Base-by-base conservation (phyloP, 2,797 vertebrate genomes). In the Sebastolobus altivelis region DNA sequence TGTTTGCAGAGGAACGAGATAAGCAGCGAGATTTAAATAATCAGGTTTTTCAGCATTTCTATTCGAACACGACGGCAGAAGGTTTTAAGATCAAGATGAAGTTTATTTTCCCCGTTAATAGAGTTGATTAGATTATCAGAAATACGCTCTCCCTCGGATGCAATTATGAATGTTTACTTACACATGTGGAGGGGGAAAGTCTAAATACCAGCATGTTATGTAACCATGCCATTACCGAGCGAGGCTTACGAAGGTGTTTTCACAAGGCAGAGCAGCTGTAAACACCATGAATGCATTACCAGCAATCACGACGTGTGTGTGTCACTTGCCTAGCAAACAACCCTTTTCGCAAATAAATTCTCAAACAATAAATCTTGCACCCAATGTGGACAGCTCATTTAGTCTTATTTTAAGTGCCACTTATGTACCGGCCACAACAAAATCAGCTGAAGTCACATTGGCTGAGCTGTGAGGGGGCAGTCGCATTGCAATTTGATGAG, bases 21-120 rank as follows among this genome's bases (percentile, higher is more conserved):
- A 58, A 77, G 70, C 33, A 14, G 31, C 3, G 20, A 62, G 80
- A 84, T 89, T 90, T 81, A 66, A 85, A 81, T 81, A 82, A 84
- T 76, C 59, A 9, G 13, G 16, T 59, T 80, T 70, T 59, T 58
- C 18, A 12, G 13, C 2, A 18, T 8, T 33, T 16, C 37, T 65
- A 38, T 79, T 82, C 65, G 2, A 14, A 33, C 16, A 77, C 40
- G 13, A 35, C 25, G 6, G 9, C 33, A 18, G 14, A 31, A 31
- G 3, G 4, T 18, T 82, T 72, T 62, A 20, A 70, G 27, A 38
- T 61, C 22, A 65, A 20, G 10, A 38, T 33, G 3, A 29, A 8
- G 56, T 58, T 35, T 27, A n/a, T 33, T 58, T 59, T 20, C 8
- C 35, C 20, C 25, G 6, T 38, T 43, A 58, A 10, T 1, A 14